A percentile compares a stretch with the other conserved stretches of the same genome.
These are phyloP conservation scores for Merluccius polli DNA, from an alignment of 2,797 vertebrate genomes.

Conservation along the genomic window DNA sequence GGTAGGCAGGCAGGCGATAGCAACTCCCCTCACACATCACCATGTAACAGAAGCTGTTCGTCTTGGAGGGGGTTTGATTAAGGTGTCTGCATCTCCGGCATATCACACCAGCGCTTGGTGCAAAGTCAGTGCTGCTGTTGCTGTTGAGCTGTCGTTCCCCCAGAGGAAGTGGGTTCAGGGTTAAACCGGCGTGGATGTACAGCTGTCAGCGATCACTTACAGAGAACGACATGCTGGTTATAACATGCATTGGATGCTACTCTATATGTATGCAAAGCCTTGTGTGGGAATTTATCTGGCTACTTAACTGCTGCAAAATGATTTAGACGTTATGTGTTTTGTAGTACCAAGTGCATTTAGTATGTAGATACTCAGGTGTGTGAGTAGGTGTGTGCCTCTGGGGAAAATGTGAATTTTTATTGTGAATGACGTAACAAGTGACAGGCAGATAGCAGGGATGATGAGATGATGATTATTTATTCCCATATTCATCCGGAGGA, in stretches of 20 bases:
- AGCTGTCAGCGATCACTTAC: too few relatives aligned
- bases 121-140: conserved; percentile 19
- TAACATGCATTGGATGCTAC: not conserved
- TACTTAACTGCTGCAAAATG: not conserved
- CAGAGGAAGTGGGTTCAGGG: not conserved
- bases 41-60: too few relatives aligned
- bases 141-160: not conserved
- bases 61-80: conserved; percentile 7
- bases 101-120: conserved; percentile 7
- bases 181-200: too few relatives aligned
- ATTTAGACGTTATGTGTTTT: not conserved
- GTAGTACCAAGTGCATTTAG: not conserved
- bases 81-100: conserved; percentile 2
- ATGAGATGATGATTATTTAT: too few relatives aligned
- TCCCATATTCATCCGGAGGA: too few relatives aligned
- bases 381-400: not conserved
- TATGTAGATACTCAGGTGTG: not conserved
- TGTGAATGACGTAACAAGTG: not conserved
- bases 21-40: too few relatives aligned
- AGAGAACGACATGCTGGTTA: too few relatives aligned
- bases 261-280: too few relatives aligned
- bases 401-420: not conserved
- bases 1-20: not conserved
- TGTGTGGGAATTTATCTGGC: too few relatives aligned
- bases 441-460: not conserved